Base-by-base conservation (phyloP, 1,140 invertebrate genomes). In the Lepidurus couesii region DNA sequence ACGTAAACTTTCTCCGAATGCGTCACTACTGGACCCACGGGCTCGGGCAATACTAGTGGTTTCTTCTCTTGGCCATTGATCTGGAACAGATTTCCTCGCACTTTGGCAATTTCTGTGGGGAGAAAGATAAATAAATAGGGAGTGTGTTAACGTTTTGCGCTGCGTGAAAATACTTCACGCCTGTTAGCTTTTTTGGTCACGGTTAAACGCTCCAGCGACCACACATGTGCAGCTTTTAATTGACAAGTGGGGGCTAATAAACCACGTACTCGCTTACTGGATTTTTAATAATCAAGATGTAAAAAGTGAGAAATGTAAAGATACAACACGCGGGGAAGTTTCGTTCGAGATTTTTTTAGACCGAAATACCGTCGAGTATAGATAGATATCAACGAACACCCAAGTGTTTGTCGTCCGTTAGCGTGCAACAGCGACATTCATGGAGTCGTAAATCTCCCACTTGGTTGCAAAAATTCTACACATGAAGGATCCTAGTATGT, bases 1-100 rank as follows among this genome's bases (percentile, higher is more conserved):
- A 99, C 97, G 88, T 97, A 99, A 83, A 99, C 94, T 91, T 99
- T 99, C 89, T 99, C 98, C 87, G 95, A 95, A 82, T 97, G 90
- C 83, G 95, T 95, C 79, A 94, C 92, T 81, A 95, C 88, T 82
- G 94, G 90, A 73, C 98, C 98, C 80, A 95, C 91, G 73, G 95
- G 89, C 83, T 99, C 97, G 83, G 98, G 98, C 83, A 99, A 88
- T 78, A 93, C 87, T 74, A 98, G 89, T 43, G 96, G 94, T 84
- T 98, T 95, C 84, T 97, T 96, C 86, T 95, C 95, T 43, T 93
- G 92, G 79, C 96, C 95, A 89, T 96, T 97, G 86, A 98, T 96
- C 90, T 99, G 97, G 89, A 99, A 99, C 85, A 99, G 90, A 85
- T 93, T 95, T 80, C 95, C 92, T 84, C 98, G 91, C 77, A 99